A percentile compares a stretch with the other conserved stretches of the same genome.
phyloP scores from a whole-genome alignment of 2,888 invertebrate genomes.

The Chaetogeoica ovagalla region DNA sequence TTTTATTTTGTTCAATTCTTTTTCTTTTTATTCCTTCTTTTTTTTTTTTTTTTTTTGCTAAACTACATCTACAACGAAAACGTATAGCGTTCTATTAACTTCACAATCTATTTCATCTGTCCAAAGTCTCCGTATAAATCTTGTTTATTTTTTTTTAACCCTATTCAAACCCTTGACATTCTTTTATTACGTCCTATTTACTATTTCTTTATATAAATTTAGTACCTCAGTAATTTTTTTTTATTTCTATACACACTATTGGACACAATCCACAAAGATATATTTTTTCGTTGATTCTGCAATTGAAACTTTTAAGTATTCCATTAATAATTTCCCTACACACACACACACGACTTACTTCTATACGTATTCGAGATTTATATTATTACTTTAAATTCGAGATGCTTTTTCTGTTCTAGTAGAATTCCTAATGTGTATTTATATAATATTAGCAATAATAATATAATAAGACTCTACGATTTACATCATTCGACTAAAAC shows the following conservation, averaged over 20 bases:
- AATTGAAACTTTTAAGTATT: background rate
- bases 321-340: background rate
- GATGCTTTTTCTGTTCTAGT: no score
- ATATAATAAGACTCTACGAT: no score
- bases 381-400: no score
- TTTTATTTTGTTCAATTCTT: background rate
- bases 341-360: no score
- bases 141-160: conserved; percentile 2
- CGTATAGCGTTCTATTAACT: background rate
- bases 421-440: no score
- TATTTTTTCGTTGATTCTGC: background rate
- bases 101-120: conserved; percentile 4
- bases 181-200: conserved; percentile 7
- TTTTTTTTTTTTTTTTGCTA: background rate
- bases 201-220: conserved; percentile 10
- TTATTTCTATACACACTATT: background rate
- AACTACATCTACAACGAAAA: background rate
- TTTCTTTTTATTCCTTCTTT: background rate
- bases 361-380: no score
- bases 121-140: background rate
- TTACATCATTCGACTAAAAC: no score
- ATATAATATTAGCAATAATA: no score
- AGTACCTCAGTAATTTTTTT: background rate
- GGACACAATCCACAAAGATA: background rate
- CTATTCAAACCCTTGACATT: background rate